phyloP scores from a whole-genome alignment of 2,888 invertebrate species.

The Neoitamus cyanurus region DNA sequence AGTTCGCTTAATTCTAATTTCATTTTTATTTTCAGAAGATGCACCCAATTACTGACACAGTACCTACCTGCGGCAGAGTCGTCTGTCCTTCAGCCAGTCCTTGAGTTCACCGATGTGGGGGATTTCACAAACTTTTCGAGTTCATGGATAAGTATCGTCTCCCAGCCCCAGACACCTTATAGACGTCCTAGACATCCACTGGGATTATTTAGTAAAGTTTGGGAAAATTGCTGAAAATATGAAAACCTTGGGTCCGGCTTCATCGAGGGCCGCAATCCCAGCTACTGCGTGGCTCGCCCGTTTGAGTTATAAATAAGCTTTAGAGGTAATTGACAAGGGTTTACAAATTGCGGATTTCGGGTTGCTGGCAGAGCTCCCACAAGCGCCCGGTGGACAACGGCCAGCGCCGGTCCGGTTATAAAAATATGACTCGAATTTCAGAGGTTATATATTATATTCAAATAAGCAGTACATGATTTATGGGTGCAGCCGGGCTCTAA shows the following conservation, averaged over 20 bases:
- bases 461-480: neutral
- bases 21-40: neutral
- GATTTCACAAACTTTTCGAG: neutral
- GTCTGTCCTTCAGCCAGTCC: neutral
- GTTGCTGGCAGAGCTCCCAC: neutral
- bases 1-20: neutral
- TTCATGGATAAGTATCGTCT: neutral
- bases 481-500: neutral
- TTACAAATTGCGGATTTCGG: neutral
- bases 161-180: neutral
- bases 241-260: neutral
- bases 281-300: neutral
- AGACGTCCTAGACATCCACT: neutral
- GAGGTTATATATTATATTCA: neutral
- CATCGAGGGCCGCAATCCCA: neutral
- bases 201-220: neutral
- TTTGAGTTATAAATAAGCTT: neutral
- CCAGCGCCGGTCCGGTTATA: neutral
- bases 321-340: slow-evolving; percentile 1
- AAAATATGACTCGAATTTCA: neutral
- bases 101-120: neutral
- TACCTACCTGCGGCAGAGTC: neutral
- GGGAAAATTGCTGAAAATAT: neutral
- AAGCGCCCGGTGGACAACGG: neutral
- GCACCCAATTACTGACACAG: neutral